phyloP scores from a whole-genome alignment of 2,888 invertebrate species.

The Habroteleia sp. region DNA sequence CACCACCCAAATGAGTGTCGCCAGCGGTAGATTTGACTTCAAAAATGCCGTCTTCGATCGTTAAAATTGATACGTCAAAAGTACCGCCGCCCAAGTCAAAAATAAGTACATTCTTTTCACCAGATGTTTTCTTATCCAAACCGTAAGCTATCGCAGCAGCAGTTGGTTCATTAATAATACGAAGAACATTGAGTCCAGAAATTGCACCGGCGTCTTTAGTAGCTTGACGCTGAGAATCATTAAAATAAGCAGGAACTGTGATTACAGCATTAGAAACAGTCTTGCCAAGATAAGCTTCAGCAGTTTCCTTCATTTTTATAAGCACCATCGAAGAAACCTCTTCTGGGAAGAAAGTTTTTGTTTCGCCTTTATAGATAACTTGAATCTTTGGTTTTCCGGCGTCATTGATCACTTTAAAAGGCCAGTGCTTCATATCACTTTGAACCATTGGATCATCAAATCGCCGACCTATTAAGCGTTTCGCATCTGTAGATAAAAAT shows the following conservation, averaged over 20 bases:
- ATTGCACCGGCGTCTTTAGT: too few relatives aligned
- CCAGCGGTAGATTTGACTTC: constrained; percentile 86
- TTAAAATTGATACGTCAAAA: constrained; percentile 86
- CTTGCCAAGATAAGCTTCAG: constrained; percentile 87
- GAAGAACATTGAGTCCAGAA: constrained; percentile 85
- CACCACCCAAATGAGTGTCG: constrained; percentile 83
- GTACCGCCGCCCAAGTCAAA: constrained; percentile 85
- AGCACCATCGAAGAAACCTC: constrained; percentile 85
- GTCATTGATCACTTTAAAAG: constrained; percentile 82
- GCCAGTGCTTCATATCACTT: constrained; percentile 86
- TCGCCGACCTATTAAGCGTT: constrained; percentile 86
- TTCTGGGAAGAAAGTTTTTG: constrained; percentile 84
- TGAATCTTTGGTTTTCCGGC: constrained; percentile 82
- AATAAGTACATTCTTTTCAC: constrained; percentile 85
- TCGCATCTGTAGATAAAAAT: constrained; percentile 95
- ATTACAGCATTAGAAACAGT: constrained; percentile 87
- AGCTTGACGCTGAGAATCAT: too few relatives aligned
- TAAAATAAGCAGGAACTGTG: too few relatives aligned
- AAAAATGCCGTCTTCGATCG: constrained; percentile 87
- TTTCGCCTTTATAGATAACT: constrained; percentile 85
- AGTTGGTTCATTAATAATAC: constrained; percentile 86
- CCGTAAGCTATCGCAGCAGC: constrained; percentile 87
- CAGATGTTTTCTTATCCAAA: constrained; percentile 85
- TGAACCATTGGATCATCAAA: constrained; percentile 91
- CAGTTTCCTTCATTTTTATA: constrained; percentile 85